Evolutionary conservation across 2,113 vertebrate genomes (phyloP).

Genomic region (Promerops cafer): DNA sequence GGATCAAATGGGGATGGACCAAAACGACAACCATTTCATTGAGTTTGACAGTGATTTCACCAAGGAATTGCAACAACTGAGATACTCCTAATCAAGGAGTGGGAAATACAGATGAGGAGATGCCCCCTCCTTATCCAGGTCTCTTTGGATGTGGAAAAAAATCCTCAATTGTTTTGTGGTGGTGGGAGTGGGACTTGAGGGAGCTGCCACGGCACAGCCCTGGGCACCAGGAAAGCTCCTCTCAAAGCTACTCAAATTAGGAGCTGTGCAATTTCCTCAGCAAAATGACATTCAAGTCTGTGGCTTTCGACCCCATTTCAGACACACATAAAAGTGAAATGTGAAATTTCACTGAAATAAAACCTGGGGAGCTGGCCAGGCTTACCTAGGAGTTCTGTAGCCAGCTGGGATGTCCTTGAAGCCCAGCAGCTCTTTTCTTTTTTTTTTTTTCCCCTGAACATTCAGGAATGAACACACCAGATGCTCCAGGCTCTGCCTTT

Average conservation of each 20-base stretch:
- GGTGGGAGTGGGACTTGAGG: background rate
- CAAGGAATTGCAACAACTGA: background rate
- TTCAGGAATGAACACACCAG: background rate
- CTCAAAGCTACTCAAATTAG: background rate
- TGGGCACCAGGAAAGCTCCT: background rate
- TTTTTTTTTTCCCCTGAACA: background rate
- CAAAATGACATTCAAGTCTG: background rate
- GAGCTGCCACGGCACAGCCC: rapidly evolving
- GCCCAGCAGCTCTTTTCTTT: background rate
- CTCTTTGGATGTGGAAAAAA: background rate
- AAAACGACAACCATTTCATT: background rate
- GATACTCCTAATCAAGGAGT: background rate
- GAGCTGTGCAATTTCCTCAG: background rate
- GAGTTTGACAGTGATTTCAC: background rate
- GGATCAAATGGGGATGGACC: background rate
- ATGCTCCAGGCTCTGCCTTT: background rate
- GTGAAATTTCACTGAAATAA: background rate
- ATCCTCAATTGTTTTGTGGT: background rate
- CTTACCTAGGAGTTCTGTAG: background rate
- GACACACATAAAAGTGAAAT: background rate
- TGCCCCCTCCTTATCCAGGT: background rate
- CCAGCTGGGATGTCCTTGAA: background rate
- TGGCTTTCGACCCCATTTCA: background rate
- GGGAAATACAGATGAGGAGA: background rate
- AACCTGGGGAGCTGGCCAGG: background rate